Base-by-base conservation (phyloP, 2,797 vertebrate genomes). In the Centropyge bicolor region DNA sequence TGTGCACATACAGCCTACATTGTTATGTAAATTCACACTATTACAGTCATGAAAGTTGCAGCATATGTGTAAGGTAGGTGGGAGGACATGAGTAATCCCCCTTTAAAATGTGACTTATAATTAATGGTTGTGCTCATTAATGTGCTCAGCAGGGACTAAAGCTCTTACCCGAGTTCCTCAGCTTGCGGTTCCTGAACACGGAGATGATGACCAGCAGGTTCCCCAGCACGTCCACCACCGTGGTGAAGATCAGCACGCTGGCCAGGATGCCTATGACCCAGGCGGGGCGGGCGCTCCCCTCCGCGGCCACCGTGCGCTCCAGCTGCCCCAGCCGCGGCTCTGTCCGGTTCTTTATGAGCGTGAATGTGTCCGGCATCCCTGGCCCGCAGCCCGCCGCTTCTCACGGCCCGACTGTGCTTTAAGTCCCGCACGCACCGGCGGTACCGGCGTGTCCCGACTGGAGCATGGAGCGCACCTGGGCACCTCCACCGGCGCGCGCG, bases 191-290 rank as follows among this genome's bases (percentile, higher is more conserved):
- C 90, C 92, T 95, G 81, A 96, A 94, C 78, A 97, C 97, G 0
- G 96, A 97, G 77, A 95, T 70, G 86, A 97, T 95, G 49, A 97
- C 96, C 70, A 97, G 93, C 63, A 96, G 91, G 79, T 96, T 97
- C 55, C 96, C 97, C 85, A 97, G 78, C 66, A 97, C 89, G 67
- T 97, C 97, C 86, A 96, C 95, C 41, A 95, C 94, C 0, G 96
- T 96, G 90, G 96, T 97, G 92, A 97, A 94, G 84, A 97, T 94
- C 88, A 97, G 90, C 73, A 96, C 94, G 51, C 95, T 79, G 87
- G 96, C 95, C 72, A 97, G 94, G 74, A 88, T 92, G 14, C 95
- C 88, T 8, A 95, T 96, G 83, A 95, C 94, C 96, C 96, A 96
- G 72, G 93, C 94, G n/a, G 96, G 95, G 48, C 94, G 82, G 41